Evolutionary conservation across 1,140 invertebrate genomes (phyloP), one percentile per base, ranked within the genome.

Genomic region (Megalonaias nervosa): DNA sequence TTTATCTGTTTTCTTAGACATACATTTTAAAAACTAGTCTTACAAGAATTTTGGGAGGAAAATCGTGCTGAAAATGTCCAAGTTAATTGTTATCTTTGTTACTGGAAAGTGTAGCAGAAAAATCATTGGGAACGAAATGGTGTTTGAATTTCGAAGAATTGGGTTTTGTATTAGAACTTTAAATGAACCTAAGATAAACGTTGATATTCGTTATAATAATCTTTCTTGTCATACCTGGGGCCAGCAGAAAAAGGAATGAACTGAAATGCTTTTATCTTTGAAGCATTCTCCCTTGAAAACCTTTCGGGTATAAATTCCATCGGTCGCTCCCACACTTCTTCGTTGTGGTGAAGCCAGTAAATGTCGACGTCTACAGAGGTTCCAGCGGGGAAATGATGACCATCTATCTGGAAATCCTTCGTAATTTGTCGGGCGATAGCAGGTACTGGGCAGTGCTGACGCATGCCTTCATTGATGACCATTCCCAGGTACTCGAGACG

Each of bases 381-480:
- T n/a, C 85, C 88, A 1, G 60, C 65, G 0, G 85, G 85, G 17
- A 87, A 65, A 17, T 66, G 77, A 16, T 77, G 62, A 1, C 83
- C 87, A 12, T 88, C 86, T 19, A 93, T 81, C 84, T 73, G 73
- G 21, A 83, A 57, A 0, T 77, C 74, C 84, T 94, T 91, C 67
- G 94, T 94, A 2, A 95, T 85, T 77, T 94, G 90, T 81, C 96
- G 91, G 1, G 94, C 94, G 81, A 97, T 95, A 21, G 94, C 89
- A 1, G 95, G 95, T 19, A 91, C 87, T 1, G 92, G 88, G 26
- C 87, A 83, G 71, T 87, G 88, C 17, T 91, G 70, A 57, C 91
- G 83, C 66, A 91, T 82, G 0, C 89, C 80, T 78, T 92, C 92
- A 72, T 91, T 90, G n/a, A 92, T 79, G 19, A 89, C 89, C 57